Evolutionary conservation across 2,113 vertebrate species (phyloP).

Genomic region (Phaethon lepturus): DNA sequence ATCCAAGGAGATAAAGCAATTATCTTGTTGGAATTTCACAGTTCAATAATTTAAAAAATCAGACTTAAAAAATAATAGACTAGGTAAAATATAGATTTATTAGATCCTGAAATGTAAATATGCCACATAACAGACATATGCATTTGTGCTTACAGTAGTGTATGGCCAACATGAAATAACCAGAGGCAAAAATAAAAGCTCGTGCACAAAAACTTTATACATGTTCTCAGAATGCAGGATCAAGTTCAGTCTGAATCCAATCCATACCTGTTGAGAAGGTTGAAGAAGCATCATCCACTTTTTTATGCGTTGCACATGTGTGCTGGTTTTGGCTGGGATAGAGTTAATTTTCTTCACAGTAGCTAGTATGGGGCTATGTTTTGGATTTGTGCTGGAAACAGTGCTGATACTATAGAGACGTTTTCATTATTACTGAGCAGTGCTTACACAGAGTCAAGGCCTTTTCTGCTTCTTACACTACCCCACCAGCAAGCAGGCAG

Average conservation of each 20-base stretch:
- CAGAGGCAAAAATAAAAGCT: not conserved
- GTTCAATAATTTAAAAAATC: not conserved
- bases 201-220: not conserved
- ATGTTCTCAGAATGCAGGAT: not conserved
- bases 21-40: not conserved
- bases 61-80: not conserved
- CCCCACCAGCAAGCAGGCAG: too few relatives aligned
- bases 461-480: too few relatives aligned
- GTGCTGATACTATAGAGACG: too few relatives aligned
- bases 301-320: not conserved
- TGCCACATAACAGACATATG: not conserved
- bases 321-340: too few relatives aligned
- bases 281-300: not conserved
- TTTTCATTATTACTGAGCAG: too few relatives aligned
- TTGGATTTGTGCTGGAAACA: too few relatives aligned
- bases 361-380: too few relatives aligned
- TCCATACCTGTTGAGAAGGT: not conserved
- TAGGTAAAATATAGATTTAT: not conserved
- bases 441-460: too few relatives aligned
- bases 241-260: not conserved
- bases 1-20: too few relatives aligned
- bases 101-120: not conserved
- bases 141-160: not conserved
- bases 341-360: too few relatives aligned
- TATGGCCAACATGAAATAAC: not conserved